A percentile compares a stretch with the other conserved stretches of the same genome.
Conservation (phyloP, 37 sponge, comb jelly and placozoan species). For the Amphimedon queenslandica region DNA sequence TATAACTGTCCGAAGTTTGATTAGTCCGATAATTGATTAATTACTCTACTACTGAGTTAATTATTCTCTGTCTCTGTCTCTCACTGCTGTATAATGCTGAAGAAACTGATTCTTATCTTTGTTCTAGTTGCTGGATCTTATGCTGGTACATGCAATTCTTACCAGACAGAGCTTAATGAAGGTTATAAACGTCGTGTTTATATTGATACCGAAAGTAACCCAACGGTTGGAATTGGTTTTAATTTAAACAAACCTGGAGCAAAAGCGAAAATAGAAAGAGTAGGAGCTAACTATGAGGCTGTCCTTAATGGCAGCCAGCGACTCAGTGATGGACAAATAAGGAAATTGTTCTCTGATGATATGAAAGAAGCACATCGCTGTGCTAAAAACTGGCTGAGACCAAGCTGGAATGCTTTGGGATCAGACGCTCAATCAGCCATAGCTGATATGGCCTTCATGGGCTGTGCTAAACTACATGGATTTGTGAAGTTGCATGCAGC, state of each 20-base stretch:
- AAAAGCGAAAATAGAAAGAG: background rate
- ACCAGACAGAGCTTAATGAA: background rate
- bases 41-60: no score
- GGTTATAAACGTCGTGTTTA: background rate
- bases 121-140: no score
- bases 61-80: no score
- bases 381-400: background rate
- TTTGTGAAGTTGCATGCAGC: background rate
- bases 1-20: no score
- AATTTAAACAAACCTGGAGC: background rate
- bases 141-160: constrained; percentile 18
- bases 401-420: background rate
- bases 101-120: no score
- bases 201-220: background rate
- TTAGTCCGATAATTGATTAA: no score
- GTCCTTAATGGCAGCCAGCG: constrained; percentile 3
- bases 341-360: background rate
- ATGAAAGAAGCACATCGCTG: constrained; percentile 3
- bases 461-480: background rate
- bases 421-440: constrained; percentile 5
- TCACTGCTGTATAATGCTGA: no score
- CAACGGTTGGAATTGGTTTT: constrained; percentile 1
- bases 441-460: constrained; percentile 23
- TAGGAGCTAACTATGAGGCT: constrained; percentile 11
- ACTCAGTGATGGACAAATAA: background rate